Percentiles rank a stretch among this genome's conserved stretches.
Evolutionary conservation across 1,140 invertebrate species (phyloP).

Genomic region (Drosophila lacteicornis): DNA sequence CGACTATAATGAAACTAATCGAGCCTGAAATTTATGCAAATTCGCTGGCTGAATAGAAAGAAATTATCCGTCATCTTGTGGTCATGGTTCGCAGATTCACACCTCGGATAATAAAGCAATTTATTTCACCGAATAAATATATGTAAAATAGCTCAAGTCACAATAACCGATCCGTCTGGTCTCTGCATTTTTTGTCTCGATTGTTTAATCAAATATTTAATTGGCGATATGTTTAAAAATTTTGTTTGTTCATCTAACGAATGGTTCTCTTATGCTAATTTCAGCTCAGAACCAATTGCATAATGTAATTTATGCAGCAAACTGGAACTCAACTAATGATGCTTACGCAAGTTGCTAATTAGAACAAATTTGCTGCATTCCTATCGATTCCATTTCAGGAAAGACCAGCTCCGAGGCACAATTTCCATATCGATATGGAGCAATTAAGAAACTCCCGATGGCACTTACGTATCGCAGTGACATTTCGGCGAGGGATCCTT

Average conservation of each 20-base stretch:
- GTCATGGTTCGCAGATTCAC: conserved; percentile 44
- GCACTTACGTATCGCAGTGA: conserved; percentile 62
- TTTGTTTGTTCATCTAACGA: conserved; percentile 20
- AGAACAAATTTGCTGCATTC: conserved; percentile 50
- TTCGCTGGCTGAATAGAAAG: conserved; percentile 16
- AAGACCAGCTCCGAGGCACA: conserved; percentile 21
- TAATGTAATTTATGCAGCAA: conserved; percentile 41
- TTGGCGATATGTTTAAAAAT: conserved; percentile 10
- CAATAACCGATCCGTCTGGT: conserved; percentile 3
- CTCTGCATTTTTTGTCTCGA: not conserved
- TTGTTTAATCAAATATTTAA: conserved; percentile 25
- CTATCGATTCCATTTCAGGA: conserved; percentile 17
- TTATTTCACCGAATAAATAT: conserved; percentile 35
- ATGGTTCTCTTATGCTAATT: conserved; percentile 36
- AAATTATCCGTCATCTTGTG: conserved; percentile 24
- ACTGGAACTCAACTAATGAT: conserved; percentile 34
- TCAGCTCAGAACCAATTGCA: conserved; percentile 33
- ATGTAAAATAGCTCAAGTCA: conserved; percentile 9
- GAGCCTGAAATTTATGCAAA: conserved; percentile 48
- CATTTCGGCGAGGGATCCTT: conserved; percentile 46
- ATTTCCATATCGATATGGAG: conserved; percentile 22
- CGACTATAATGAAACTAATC: conserved; percentile 48
- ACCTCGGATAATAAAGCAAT: conserved; percentile 53
- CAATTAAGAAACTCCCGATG: conserved; percentile 20
- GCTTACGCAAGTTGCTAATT: conserved; percentile 45